phyloP scores from a whole-genome alignment of 2,113 vertebrate species.

The Donacobius atricapilla region DNA sequence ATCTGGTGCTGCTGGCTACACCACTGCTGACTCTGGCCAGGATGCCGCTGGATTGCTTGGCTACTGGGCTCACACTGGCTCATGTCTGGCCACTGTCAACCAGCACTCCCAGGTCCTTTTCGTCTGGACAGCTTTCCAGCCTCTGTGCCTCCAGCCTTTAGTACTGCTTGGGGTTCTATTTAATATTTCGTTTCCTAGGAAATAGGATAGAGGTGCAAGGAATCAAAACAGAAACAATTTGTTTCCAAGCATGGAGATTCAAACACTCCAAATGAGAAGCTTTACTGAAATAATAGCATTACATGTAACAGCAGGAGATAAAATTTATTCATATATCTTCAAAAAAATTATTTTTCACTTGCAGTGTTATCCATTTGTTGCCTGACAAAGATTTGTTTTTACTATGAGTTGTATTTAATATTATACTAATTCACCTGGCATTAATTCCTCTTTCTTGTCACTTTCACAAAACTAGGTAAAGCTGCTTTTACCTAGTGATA shows the following conservation, averaged over 20 bases:
- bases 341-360: background rate
- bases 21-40: background rate
- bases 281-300: background rate
- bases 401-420: background rate
- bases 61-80: background rate
- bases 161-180: background rate
- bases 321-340: background rate
- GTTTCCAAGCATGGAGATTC: background rate
- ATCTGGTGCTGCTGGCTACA: background rate
- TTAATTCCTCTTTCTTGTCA: background rate
- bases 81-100: background rate
- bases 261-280: background rate
- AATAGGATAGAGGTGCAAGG: background rate
- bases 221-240: background rate
- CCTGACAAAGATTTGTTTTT: background rate
- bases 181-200: background rate
- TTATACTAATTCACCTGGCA: background rate
- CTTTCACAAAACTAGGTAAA: background rate
- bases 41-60: background rate
- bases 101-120: background rate
- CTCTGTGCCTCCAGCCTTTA: background rate
- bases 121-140: background rate
- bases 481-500: background rate
- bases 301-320: background rate
- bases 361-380: background rate